Conservation (phyloP, 2,797 vertebrate species). For the Erpetoichthys calabaricus region DNA sequence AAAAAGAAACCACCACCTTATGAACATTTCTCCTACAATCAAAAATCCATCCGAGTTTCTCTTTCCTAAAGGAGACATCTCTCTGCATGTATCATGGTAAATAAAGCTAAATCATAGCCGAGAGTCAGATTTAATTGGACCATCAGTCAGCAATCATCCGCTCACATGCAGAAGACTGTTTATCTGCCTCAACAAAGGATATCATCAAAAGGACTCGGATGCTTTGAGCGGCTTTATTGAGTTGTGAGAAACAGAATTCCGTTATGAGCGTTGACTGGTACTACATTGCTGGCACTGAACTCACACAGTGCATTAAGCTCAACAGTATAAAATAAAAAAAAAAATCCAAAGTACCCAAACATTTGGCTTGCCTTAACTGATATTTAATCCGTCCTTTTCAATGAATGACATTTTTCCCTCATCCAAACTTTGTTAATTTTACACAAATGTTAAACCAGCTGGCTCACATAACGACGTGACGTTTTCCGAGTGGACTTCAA, state of each 20-base stretch:
- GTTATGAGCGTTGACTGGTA: background rate
- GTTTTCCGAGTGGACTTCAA: too few species aligned
- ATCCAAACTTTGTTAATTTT: too few species aligned
- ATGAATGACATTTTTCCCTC: too few species aligned
- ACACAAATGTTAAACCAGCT: too few species aligned
- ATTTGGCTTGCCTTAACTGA: too few species aligned
- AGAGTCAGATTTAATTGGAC: slow-evolving; percentile 8
- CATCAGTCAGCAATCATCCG: slow-evolving; percentile 15
- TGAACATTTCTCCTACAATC: slow-evolving; percentile 5
- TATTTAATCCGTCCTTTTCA: too few species aligned
- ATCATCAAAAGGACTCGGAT: slow-evolving; percentile 5
- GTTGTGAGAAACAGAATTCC: slow-evolving; percentile 4
- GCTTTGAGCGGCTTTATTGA: slow-evolving; percentile 1
- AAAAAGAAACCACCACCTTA: background rate
- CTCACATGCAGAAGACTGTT: slow-evolving; percentile 7
- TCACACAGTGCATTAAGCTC: too few species aligned
- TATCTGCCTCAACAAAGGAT: slow-evolving; percentile 13
- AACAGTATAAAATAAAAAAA: too few species aligned
- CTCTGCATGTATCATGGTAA: slow-evolving; percentile 19
- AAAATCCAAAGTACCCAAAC: too few species aligned
- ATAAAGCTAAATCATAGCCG: slow-evolving; percentile 13
- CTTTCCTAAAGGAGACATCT: slow-evolving; percentile 17
- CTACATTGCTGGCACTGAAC: too few species aligned
- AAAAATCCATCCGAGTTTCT: slow-evolving; percentile 4
- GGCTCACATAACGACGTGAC: too few species aligned